Base-by-base conservation (phyloP, 1,140 invertebrate species). In the Pachyrhynchus sulphureomaculatus region DNA sequence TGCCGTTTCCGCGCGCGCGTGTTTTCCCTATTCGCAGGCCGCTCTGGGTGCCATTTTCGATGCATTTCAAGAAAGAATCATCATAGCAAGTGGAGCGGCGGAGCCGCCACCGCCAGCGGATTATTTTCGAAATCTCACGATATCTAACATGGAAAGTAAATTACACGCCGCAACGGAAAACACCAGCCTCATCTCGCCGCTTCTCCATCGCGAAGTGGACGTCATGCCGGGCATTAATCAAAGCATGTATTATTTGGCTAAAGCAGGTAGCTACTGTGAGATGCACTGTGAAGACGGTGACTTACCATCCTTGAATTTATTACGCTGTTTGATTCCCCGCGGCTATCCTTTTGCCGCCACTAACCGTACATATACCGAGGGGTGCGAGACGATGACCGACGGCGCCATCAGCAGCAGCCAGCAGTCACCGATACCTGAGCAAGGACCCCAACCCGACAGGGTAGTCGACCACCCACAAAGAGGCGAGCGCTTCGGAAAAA, bases 181-280 rank as follows among this genome's bases (percentile, higher is more conserved):
- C 5, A 44, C 41, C 18, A 39, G 36, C n/a, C 36, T 39, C 2
- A 39, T 39, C n/a, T 39, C 36, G 6, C 36, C 36, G 17, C 17
- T 10, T 5, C 17, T 10, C 1, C 36, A 39, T n/a, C 36, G 6
- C 13, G 6, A 39, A 6, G 36, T 39, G 8, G n/a, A 6, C n/a
- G 36, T 10, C 36, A 39, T 39, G 36, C 36, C 36, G 6, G 36
- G 36, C 1, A 39, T 39, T 17, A 39, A 39, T n/a, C 6, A n/a
- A 4, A 39, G 36, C 8, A 39, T 39, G 36, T 39, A 44, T 23
- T 44, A 44, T 44, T 44, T 44, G n/a, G 41, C 41, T 2, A 44
- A 44, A 18, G 41, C 41, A 8, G 41, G 41, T 44, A 44, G 41
- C 21, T 44, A 44, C n/a, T n/a, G 41, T n/a, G 41, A 44, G 21